These are phyloP conservation scores for Fukomys damarensis DNA, from an alignment of 2,113 vertebrate genomes.

Conservation along the genomic window DNA sequence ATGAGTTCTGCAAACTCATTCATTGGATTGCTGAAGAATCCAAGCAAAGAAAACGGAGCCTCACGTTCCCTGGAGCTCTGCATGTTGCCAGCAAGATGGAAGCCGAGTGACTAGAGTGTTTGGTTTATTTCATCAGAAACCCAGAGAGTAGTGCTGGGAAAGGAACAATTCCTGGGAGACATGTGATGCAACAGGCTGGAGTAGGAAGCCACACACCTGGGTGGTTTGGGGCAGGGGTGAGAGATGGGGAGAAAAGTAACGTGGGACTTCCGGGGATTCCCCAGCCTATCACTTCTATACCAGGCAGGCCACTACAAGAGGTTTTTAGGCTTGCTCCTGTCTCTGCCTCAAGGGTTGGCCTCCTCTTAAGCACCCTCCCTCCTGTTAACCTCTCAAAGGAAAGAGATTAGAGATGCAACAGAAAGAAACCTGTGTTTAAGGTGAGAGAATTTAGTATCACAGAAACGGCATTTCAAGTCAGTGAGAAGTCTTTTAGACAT, in stretches of 20 bases:
- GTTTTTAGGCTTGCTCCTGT: neutral
- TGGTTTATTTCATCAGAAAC: constrained; percentile 76
- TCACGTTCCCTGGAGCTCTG: constrained; percentile 1
- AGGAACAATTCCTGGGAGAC: constrained; percentile 67
- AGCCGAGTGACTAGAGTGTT: neutral
- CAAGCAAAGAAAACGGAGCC: constrained; percentile 70
- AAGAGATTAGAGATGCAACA: neutral
- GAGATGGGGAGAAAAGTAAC: neutral
- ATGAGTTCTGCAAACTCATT: constrained; percentile 56
- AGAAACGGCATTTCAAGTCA: constrained; percentile 15
- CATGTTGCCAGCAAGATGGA: constrained; percentile 33
- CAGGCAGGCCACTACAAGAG: neutral
- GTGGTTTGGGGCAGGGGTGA: neutral
- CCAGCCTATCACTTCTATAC: neutral
- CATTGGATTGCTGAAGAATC: constrained; percentile 59
- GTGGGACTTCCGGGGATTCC: neutral
- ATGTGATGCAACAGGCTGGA: constrained; percentile 58
- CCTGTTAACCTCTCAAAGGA: neutral
- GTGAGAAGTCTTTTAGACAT: neutral
- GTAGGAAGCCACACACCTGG: neutral
- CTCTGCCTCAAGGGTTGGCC: neutral
- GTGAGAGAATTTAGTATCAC: neutral
- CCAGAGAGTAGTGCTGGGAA: neutral
- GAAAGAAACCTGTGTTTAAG: neutral
- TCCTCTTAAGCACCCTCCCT: neutral